Conservation (phyloP, 2,888 invertebrate genomes). For the Oconnorella tubifera region DNA sequence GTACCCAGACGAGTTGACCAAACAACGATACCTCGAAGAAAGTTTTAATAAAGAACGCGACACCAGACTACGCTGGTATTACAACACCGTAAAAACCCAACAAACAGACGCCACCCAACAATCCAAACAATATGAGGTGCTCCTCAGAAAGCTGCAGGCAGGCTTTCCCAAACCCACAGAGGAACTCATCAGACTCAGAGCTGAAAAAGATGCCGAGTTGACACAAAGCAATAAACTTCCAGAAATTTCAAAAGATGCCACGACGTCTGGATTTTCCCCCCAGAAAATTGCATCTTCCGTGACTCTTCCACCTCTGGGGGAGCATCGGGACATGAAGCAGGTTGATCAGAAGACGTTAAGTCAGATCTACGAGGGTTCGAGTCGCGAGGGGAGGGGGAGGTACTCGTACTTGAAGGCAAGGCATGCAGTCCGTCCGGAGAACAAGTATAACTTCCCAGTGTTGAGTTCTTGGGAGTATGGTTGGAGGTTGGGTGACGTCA, state of each 20-base stretch:
- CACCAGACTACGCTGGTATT: slow-evolving; percentile 29
- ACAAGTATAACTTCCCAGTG: slow-evolving; percentile 52
- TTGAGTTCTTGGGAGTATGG: slow-evolving; percentile 52
- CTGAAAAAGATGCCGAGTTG: neutral
- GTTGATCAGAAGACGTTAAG: neutral
- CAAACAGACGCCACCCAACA: neutral
- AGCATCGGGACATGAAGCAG: neutral
- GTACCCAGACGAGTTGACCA: neutral
- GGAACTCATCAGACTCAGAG: neutral
- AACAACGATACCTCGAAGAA: slow-evolving; percentile 13
- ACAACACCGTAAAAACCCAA: neutral
- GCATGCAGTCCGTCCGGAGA: slow-evolving; percentile 48
- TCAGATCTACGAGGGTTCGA: slow-evolving; percentile 42
- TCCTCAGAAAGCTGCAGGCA: neutral
- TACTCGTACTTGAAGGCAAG: slow-evolving; percentile 47
- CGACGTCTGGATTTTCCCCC: neutral
- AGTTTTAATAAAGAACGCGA: slow-evolving; percentile 33
- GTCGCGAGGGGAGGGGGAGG: slow-evolving; percentile 54
- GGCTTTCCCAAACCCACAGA: neutral
- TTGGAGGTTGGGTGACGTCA: slow-evolving; percentile 53
- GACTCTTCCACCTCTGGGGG: neutral
- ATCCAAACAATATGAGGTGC: neutral
- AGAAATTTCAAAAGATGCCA: neutral
- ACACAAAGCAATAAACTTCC: neutral
- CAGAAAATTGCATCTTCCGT: no score